Evolutionary conservation across 2,113 vertebrate species (phyloP).

Genomic region (Psilopogon haemacephalus): DNA sequence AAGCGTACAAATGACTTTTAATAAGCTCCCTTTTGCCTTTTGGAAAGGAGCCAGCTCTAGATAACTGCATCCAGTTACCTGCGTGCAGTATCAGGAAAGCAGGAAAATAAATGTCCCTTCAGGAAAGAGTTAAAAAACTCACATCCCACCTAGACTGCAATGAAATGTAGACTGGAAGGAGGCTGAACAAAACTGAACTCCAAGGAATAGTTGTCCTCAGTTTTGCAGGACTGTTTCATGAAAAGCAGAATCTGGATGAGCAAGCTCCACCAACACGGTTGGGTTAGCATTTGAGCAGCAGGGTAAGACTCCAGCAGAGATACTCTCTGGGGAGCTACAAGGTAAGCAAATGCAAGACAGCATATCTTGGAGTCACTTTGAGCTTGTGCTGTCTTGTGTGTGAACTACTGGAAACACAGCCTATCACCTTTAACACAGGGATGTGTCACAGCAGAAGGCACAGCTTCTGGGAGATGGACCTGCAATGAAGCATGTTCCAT

Average conservation of each 20-base stretch:
- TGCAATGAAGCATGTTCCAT: not conserved
- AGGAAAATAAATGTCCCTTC: not conserved
- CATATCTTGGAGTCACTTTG: not conserved
- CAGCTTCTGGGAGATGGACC: not conserved
- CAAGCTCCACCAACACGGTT: accelerated
- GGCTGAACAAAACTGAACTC: not conserved
- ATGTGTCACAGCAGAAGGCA: not conserved
- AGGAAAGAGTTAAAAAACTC: not conserved
- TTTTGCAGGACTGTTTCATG: not conserved
- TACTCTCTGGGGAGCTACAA: not conserved
- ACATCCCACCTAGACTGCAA: not conserved
- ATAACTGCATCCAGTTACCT: not conserved
- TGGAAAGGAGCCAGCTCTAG: not conserved
- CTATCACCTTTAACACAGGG: not conserved
- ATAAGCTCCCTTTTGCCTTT: not conserved
- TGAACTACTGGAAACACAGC: not conserved
- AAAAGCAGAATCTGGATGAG: not conserved
- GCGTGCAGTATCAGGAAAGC: accelerated
- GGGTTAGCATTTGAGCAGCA: not conserved
- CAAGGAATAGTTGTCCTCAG: accelerated
- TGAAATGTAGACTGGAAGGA: accelerated
- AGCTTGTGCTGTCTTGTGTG: not conserved
- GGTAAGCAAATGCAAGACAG: not conserved
- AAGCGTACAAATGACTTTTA: not conserved
- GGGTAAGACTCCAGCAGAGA: not conserved